Percentiles rank a stretch among this genome's conserved stretches.
phyloP scores from a whole-genome alignment of 2,888 invertebrate species.

The Sinhomidia bicolor region DNA sequence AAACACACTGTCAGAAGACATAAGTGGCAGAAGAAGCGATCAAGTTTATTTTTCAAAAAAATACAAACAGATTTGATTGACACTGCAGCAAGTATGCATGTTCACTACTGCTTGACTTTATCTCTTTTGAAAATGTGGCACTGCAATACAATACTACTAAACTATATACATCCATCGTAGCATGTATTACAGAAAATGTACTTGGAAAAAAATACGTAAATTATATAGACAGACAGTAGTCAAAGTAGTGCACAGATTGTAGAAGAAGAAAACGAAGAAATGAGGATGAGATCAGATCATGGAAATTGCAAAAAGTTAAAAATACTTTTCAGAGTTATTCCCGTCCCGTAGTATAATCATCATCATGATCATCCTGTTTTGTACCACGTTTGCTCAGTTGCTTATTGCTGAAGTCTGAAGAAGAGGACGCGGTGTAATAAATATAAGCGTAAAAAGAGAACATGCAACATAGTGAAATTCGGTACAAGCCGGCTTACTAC shows the following conservation, averaged over 20 bases:
- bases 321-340: not conserved
- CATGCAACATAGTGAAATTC: not conserved
- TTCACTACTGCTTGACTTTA: no score
- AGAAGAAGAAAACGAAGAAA: not conserved
- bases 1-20: not conserved
- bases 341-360: not conserved
- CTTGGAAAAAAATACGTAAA: no score
- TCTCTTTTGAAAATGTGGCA: no score
- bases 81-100: not conserved
- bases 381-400: no score
- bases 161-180: no score
- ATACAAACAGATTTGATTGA: not conserved
- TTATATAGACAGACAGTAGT: no score
- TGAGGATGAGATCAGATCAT: not conserved
- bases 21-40: not conserved
- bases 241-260: no score
- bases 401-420: no score
- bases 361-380: not conserved
- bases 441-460: not conserved
- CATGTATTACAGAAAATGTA: no score
- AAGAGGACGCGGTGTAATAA: not conserved
- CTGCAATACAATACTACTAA: no score
- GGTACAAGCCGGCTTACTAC: not conserved
- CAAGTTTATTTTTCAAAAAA: slow-evolving; percentile 24
- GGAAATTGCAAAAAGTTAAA: slow-evolving; percentile 15